phyloP scores from a whole-genome alignment of 2,888 invertebrate species.

The Lymantria dispar region DNA sequence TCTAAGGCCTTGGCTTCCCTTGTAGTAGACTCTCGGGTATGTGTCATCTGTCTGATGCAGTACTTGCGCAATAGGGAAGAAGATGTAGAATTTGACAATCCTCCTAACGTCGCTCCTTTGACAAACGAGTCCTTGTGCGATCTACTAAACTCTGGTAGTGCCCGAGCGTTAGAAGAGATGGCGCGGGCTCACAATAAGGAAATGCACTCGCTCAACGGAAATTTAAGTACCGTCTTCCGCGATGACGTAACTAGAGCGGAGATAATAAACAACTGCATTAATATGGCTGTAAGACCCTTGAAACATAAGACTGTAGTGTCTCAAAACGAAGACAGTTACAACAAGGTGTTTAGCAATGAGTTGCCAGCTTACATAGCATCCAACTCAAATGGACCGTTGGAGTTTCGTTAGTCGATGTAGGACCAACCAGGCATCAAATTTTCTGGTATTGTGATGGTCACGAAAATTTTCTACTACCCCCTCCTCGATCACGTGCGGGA shows the following conservation, averaged over 20 bases:
- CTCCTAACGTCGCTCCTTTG: not conserved
- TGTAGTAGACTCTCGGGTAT: not conserved
- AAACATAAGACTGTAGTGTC: no score
- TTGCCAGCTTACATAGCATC: not conserved
- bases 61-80: no score
- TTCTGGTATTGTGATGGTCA: no score
- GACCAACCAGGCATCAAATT: not conserved
- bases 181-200: not conserved
- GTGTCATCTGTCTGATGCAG: not conserved
- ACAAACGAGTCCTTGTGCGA: not conserved
- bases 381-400: not conserved
- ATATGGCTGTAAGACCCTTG: no score
- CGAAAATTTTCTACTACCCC: no score
- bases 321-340: no score
- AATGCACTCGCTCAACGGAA: not conserved
- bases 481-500: no score
- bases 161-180: not conserved
- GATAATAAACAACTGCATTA: no score
- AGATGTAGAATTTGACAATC: not conserved
- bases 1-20: not conserved
- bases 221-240: not conserved
- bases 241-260: not conserved
- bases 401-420: not conserved
- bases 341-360: no score
- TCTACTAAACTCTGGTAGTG: not conserved